Conservation (phyloP, 2,113 vertebrate species). For the Illadopsis cleaveri region DNA sequence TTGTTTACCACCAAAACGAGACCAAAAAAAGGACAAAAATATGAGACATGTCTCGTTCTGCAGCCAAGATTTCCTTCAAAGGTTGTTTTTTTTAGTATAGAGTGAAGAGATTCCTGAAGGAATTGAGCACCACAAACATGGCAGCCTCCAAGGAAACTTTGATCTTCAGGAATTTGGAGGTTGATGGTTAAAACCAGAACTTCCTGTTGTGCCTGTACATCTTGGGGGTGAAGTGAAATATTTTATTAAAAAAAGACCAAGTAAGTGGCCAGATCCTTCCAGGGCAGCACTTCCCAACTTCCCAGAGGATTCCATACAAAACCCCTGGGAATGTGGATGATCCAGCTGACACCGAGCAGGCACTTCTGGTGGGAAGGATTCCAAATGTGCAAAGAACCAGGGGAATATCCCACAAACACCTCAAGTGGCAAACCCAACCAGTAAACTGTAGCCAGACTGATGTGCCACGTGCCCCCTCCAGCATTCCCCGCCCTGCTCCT, state of each 20-base stretch:
- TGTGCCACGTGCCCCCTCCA: not conserved
- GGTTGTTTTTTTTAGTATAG: not conserved
- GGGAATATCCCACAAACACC: not conserved
- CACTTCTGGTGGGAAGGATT: not conserved
- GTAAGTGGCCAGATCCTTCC: not conserved
- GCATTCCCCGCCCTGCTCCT: not conserved
- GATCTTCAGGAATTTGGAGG: not conserved
- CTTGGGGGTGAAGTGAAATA: not conserved
- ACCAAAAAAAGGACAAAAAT: not conserved
- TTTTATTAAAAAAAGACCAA: not conserved
- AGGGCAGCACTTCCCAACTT: not conserved
- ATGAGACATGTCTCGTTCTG: not conserved
- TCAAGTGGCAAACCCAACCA: not conserved
- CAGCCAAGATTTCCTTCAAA: not conserved
- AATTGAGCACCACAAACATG: not conserved
- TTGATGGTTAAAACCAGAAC: not conserved
- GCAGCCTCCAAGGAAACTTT: not conserved
- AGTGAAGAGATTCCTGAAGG: not conserved
- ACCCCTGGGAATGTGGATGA: not conserved
- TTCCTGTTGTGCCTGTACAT: not conserved
- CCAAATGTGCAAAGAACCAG: not conserved
- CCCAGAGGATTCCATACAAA: not conserved
- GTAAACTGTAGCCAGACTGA: fast-evolving
- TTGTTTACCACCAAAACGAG: not conserved
- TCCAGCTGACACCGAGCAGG: fast-evolving